Evolutionary conservation across 2,888 invertebrate species (phyloP).

Genomic region (Thelaira solivaga): DNA sequence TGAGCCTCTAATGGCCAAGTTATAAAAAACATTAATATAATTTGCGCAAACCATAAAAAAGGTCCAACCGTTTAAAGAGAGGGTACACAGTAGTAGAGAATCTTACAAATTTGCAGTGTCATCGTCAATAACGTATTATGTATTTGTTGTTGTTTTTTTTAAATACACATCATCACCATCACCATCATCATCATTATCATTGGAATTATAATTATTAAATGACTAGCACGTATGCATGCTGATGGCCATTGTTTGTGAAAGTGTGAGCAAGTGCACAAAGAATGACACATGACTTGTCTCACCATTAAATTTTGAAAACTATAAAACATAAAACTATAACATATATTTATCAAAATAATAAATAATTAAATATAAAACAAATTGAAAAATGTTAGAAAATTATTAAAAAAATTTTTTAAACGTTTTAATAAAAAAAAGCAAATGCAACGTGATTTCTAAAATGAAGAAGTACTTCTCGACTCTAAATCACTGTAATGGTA

Average conservation of each 20-base stretch:
- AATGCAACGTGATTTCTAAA: too few species aligned
- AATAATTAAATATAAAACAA: too few species aligned
- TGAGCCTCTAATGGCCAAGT: constrained; percentile 40
- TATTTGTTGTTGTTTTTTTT: not conserved
- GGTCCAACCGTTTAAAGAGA: not conserved
- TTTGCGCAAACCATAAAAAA: constrained; percentile 40
- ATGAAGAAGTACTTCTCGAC: too few species aligned
- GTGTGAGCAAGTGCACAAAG: constrained; percentile 26
- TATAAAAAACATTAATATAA: constrained; percentile 60
- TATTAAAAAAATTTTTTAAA: too few species aligned
- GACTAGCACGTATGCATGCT: not conserved
- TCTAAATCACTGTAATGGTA: too few species aligned
- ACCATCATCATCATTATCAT: constrained; percentile 12
- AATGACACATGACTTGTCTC: constrained; percentile 15
- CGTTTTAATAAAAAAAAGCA: too few species aligned
- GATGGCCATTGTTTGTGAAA: constrained; percentile 5
- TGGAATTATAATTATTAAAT: constrained; percentile 24
- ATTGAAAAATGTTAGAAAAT: too few species aligned
- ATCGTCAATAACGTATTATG: not conserved
- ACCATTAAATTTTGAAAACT: not conserved
- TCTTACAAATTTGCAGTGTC: constrained; percentile 39
- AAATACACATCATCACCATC: not conserved
- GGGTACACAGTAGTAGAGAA: not conserved
- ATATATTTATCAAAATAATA: too few species aligned
- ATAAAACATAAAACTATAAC: too few species aligned